These are phyloP conservation scores for Monopis laevigella DNA, from an alignment of 2,888 invertebrate genomes.

Conservation along the genomic window DNA sequence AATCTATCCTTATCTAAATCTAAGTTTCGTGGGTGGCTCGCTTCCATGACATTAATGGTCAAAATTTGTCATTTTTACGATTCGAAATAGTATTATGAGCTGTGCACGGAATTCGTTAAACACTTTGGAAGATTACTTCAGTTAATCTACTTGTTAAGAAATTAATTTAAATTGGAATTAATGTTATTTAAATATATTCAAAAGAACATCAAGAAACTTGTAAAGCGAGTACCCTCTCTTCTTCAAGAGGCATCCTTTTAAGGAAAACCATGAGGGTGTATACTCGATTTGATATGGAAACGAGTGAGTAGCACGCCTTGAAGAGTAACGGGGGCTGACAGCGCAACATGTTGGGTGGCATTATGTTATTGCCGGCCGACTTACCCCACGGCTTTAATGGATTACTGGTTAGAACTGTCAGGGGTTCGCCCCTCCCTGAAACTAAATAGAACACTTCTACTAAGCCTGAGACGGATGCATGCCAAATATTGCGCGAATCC, in stretches of 20 bases:
- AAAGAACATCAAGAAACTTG: no score
- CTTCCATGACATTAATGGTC: conserved; percentile 7
- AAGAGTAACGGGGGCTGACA: conserved; percentile 2
- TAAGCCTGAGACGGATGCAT: conserved; percentile 8
- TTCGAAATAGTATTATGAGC: not conserved
- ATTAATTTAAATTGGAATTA: no score
- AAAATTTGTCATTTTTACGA: conserved; percentile 6
- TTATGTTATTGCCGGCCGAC: conserved; percentile 13
- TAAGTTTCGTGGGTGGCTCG: conserved; percentile 6
- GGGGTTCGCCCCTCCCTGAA: conserved; percentile 7
- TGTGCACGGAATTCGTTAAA: not conserved
- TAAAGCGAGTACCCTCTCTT: not conserved
- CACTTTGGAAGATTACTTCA: no score
- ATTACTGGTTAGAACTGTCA: conserved; percentile 13
- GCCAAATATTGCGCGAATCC: conserved; percentile 11
- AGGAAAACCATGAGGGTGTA: conserved; percentile 6
- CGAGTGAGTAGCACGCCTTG: conserved; percentile 1
- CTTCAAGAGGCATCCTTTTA: conserved; percentile 2
- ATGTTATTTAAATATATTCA: no score
- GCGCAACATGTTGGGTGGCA: conserved; percentile 9
- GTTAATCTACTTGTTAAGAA: no score
- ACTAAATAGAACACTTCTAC: not conserved
- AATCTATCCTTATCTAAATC: conserved; percentile 11
- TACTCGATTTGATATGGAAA: conserved; percentile 12
- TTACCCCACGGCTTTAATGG: conserved; percentile 14